Conservation (phyloP, 2,113 vertebrate genomes). For the Sebastes fasciatus region DNA sequence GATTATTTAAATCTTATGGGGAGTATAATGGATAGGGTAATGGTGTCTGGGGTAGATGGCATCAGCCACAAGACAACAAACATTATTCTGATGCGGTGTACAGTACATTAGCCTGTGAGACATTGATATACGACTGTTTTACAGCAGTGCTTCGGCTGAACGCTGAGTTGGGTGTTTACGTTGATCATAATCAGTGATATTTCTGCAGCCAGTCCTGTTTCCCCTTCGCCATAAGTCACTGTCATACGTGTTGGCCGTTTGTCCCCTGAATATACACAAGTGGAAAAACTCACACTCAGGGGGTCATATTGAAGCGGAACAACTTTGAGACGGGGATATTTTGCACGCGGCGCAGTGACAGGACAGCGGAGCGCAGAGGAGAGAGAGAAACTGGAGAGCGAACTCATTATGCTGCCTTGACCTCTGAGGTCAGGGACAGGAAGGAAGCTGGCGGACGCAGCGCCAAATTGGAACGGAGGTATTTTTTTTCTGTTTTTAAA, state of each 20-base stretch:
- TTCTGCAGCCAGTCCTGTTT: constrained; percentile 58
- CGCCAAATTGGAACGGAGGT: constrained; percentile 31
- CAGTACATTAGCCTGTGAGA: constrained; percentile 16
- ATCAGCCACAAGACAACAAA: constrained; percentile 31
- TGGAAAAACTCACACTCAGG: constrained; percentile 25
- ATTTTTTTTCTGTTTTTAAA: constrained; percentile 51
- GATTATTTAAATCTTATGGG: constrained; percentile 35
- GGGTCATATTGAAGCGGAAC: constrained; percentile 38
- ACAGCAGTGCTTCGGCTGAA: constrained; percentile 30
- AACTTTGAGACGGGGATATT: constrained; percentile 39
- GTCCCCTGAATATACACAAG: constrained; percentile 19
- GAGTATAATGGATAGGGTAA: constrained; percentile 4
- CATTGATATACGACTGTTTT: constrained; percentile 44
- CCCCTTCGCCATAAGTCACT: constrained; percentile 65
- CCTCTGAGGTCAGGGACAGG: constrained; percentile 74
- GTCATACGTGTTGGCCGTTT: constrained; percentile 41
- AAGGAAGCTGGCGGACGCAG: constrained; percentile 65
- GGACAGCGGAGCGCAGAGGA: constrained; percentile 1
- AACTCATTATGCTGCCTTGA: constrained; percentile 71
- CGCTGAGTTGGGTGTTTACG: constrained; percentile 41
- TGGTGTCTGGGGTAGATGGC: constrained; percentile 17
- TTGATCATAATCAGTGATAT: constrained; percentile 64
- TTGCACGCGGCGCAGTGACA: constrained; percentile 26
- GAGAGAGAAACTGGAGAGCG: constrained; percentile 57
- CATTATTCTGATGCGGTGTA: constrained; percentile 28